These are phyloP conservation scores for Drosophila pruinosa DNA, from an alignment of 1,140 invertebrate genomes.

Conservation along the genomic window DNA sequence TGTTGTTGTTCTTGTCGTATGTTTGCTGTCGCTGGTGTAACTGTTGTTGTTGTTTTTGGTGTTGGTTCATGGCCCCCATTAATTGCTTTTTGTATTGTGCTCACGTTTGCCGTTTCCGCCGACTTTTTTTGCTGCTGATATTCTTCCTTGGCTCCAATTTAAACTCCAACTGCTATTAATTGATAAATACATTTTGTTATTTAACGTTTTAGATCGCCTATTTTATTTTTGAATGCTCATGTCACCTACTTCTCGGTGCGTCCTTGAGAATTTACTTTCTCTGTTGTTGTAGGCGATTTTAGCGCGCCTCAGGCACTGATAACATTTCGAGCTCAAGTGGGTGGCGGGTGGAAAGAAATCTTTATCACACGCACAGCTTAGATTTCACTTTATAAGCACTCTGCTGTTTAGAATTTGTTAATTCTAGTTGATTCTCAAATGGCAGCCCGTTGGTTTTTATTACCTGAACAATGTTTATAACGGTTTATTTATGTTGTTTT, in stretches of 20 bases:
- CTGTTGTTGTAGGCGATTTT: constrained; percentile 50
- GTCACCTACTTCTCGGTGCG: constrained; percentile 44
- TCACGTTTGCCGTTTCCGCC: constrained; percentile 55
- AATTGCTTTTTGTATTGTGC: constrained; percentile 53
- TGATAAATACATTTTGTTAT: constrained; percentile 34
- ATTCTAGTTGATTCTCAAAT: neutral
- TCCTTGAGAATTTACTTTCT: constrained; percentile 57
- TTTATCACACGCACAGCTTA: constrained; percentile 8
- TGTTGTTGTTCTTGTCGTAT: neutral
- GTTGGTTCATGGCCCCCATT: constrained; percentile 57
- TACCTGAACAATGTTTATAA: neutral
- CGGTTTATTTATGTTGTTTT: constrained; percentile 34
- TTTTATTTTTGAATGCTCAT: constrained; percentile 49
- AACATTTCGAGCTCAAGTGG: constrained; percentile 57
- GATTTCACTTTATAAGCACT: constrained; percentile 16
- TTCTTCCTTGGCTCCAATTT: constrained; percentile 7
- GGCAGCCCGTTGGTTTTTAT: neutral
- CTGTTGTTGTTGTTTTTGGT: constrained; percentile 19
- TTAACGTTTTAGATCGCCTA: constrained; percentile 9
- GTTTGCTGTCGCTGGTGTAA: constrained; percentile 6
- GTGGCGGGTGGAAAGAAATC: constrained; percentile 40
- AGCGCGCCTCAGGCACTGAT: constrained; percentile 64
- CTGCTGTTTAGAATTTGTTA: neutral
- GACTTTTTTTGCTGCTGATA: constrained; percentile 6
- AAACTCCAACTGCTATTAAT: constrained; percentile 34